A percentile compares a stretch with the other conserved stretches of the same genome.
Conservation (phyloP, 2,888 invertebrate genomes). For the Drosophila neonasuta region DNA sequence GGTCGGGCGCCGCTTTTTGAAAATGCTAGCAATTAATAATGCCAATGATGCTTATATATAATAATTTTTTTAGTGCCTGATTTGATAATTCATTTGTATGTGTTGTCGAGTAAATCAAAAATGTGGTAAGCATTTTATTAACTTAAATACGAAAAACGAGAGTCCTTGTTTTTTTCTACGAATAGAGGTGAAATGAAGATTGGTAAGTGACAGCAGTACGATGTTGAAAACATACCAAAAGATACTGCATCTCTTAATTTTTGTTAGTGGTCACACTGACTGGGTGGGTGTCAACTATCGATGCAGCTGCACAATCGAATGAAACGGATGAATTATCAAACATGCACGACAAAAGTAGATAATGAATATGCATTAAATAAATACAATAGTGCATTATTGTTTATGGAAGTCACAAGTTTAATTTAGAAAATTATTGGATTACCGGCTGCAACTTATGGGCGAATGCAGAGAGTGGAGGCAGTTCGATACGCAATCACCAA, state of each 20-base stretch:
- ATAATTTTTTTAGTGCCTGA: too few species aligned
- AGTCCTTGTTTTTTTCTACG: not conserved
- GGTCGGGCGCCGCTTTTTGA: not conserved
- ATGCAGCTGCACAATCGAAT: slow-evolving; percentile 23
- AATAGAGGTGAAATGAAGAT: not conserved
- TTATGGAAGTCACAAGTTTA: not conserved
- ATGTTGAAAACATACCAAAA: too few species aligned
- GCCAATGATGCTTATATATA: too few species aligned
- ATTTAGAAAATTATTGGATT: not conserved
- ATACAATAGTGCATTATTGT: not conserved
- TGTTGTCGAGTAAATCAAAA: too few species aligned
- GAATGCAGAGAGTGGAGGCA: not conserved
- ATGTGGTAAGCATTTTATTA: too few species aligned
- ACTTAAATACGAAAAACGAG: not conserved
- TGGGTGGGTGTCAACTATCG: slow-evolving; percentile 23
- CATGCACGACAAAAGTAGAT: slow-evolving; percentile 1
- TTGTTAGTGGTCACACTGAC: not conserved
- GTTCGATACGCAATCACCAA: not conserved
- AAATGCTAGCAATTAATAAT: not conserved
- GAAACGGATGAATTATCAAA: not conserved
- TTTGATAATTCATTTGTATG: too few species aligned
- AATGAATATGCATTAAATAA: not conserved
- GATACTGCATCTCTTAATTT: too few species aligned
- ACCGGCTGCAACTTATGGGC: too few species aligned
- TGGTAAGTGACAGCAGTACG: not conserved